Base-by-base conservation (phyloP, 2,888 invertebrate genomes). In the Eupithecia subumbrata region DNA sequence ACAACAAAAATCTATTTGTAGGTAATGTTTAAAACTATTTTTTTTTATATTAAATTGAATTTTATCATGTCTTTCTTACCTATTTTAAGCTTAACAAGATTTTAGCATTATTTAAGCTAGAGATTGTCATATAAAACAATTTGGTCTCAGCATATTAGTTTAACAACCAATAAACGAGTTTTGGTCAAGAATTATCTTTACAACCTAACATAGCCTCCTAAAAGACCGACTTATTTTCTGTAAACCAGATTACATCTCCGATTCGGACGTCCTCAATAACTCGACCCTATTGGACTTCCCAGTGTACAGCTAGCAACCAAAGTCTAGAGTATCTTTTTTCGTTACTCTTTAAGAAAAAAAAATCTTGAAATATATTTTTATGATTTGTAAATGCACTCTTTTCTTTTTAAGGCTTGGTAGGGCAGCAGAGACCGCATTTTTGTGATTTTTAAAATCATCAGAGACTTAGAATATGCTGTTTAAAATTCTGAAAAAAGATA, bases 211-310 rank as follows among this genome's bases (percentile, higher is more conserved):
- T 68, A 69, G 75, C 45, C 56, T 64, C 63, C 64, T 63, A 74
- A 72, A 67, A 72, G 52, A 72, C 48, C 43, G 76, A 76, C 74
- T 74, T 76, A 72, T 72, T 77, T 75, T 73, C 72, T 74, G 76
- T 63, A 76, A 76, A 78, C 48, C 72, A 72, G 78, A 76, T 78
- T 74, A 74, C 76, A 72, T 74, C 69, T 70, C 64, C 56, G 67
- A 48, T 74, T 76, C 76, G 76, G 78, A 76, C 74, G 78, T 80
- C 80, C 71, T 73, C 79, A 78, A 80, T 76, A 75, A 79, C 79
- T 72, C 71, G 79, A 72, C 70, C 79, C 79, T 81, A 79, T 79
- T 79, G 80, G 75, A 73, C 73, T 73, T 78, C 73, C 78, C 78
- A 69, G 77, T 78, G 63, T 77, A 77, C 74, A 71, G 74, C 60